A percentile compares a stretch with the other conserved stretches of the same genome.
phyloP scores from a whole-genome alignment of 2,113 vertebrate genomes.

The Paramisgurnus dabryanus region DNA sequence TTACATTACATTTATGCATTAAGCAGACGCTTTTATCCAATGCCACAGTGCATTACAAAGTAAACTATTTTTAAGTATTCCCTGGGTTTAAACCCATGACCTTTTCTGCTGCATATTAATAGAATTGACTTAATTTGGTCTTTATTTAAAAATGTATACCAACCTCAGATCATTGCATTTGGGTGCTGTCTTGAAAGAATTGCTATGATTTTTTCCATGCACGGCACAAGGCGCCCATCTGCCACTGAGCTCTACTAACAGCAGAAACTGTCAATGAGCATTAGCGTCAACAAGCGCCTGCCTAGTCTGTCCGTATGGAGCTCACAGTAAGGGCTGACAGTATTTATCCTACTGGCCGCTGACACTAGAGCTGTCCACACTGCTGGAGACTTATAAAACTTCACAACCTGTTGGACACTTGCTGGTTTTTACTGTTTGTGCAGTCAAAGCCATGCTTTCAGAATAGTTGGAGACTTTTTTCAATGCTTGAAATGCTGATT shows the following conservation, averaged over 20 bases:
- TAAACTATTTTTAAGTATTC: background rate
- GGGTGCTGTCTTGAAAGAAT: background rate
- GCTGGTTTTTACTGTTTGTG: background rate
- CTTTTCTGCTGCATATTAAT: background rate
- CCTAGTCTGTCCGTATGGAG: conserved; percentile 42
- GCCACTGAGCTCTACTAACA: conserved; percentile 47
- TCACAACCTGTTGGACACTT: conserved; percentile 39
- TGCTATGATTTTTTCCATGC: conserved; percentile 1
- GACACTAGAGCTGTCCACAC: conserved; percentile 30
- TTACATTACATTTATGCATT: too few relatives aligned
- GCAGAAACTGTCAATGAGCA: conserved; percentile 53
- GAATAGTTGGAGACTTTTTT: background rate
- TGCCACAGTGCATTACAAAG: too few relatives aligned
- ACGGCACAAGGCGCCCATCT: conserved; percentile 42
- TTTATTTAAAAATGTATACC: conserved; percentile 10
- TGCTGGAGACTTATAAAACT: conserved; percentile 33
- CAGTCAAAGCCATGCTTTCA: background rate
- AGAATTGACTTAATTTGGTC: background rate
- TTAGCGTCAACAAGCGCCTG: conserved; percentile 39
- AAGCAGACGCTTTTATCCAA: too few relatives aligned
- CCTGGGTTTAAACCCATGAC: background rate
- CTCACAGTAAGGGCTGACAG: conserved; percentile 18
- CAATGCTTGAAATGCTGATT: too few relatives aligned
- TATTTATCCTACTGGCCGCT: conserved; percentile 21
- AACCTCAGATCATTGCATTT: conserved; percentile 7